Conservation (phyloP, 2,888 invertebrate genomes). For the Danaus chrysippus region DNA sequence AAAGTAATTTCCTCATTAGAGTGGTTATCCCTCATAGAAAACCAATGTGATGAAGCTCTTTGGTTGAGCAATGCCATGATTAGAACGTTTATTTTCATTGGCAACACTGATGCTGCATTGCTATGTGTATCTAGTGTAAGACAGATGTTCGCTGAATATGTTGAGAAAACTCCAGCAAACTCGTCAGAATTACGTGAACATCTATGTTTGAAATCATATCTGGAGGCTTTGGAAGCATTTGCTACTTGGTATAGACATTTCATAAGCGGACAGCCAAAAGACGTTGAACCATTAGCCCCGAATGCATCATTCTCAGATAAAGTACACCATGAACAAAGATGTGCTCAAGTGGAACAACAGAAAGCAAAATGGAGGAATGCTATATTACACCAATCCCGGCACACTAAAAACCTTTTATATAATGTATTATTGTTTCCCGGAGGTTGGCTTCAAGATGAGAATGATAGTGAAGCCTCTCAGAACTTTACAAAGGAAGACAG, state of each 20-base stretch:
- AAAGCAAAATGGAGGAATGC: slow-evolving; percentile 86
- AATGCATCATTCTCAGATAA: slow-evolving; percentile 90
- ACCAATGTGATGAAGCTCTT: slow-evolving; percentile 89
- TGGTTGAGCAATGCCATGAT: slow-evolving; percentile 94
- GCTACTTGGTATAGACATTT: slow-evolving; percentile 93
- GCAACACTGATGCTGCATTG: slow-evolving; percentile 90
- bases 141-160: slow-evolving; percentile 60
- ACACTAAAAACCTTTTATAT: slow-evolving; percentile 87
- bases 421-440: slow-evolving; percentile 94
- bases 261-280: slow-evolving; percentile 87
- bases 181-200: slow-evolving; percentile 85
- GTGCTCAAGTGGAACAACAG: slow-evolving; percentile 88
- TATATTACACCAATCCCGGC: slow-evolving; percentile 85
- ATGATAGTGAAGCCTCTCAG: slow-evolving; percentile 68
- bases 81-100: slow-evolving; percentile 88
- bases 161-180: slow-evolving; percentile 58
- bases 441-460: slow-evolving; percentile 92
- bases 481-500: slow-evolving; percentile 69
- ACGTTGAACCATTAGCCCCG: slow-evolving; percentile 78
- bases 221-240: slow-evolving; percentile 92
- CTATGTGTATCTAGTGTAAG: slow-evolving; percentile 79
- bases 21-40: slow-evolving; percentile 89
- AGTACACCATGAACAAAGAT: slow-evolving; percentile 91
- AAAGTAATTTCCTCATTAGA: slow-evolving; percentile 83
- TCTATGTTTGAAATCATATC: slow-evolving; percentile 91